Conservation (phyloP, 2,888 invertebrate species). For the Amphipoea oculea region DNA sequence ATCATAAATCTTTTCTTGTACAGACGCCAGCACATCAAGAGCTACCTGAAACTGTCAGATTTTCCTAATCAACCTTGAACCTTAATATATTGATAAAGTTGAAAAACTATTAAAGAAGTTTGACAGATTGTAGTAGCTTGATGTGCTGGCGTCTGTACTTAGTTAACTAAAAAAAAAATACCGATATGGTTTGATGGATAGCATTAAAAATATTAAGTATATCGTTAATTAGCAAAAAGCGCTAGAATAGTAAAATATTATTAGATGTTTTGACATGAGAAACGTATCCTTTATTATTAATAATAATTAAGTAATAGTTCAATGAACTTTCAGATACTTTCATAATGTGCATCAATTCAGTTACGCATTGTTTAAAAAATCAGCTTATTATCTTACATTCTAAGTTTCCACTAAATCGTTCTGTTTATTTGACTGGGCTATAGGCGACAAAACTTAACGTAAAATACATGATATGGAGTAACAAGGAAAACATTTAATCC, state of each 20-base stretch:
- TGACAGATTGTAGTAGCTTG: too few relatives aligned
- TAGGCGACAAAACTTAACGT: background rate
- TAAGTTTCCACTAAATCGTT: background rate
- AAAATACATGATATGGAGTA: background rate
- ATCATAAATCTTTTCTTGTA: background rate
- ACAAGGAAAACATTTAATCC: background rate
- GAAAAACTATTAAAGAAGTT: too few relatives aligned
- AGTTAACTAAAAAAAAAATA: background rate
- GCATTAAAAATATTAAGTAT: background rate
- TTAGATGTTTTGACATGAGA: background rate
- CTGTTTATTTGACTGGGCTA: background rate
- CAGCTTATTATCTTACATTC: background rate
- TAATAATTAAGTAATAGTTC: background rate
- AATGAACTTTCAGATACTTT: slow-evolving; percentile 1
- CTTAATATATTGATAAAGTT: too few relatives aligned
- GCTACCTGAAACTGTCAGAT: too few relatives aligned
- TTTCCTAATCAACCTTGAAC: too few relatives aligned
- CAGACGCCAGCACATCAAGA: too few relatives aligned
- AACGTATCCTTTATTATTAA: slow-evolving; percentile 4
- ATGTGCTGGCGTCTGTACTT: too few relatives aligned
- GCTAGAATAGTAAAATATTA: slow-evolving; percentile 27
- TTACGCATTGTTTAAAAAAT: background rate
- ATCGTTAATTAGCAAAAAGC: slow-evolving; percentile 21
- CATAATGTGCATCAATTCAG: background rate
- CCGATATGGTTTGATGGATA: background rate